Evolutionary conservation across 2,888 invertebrate species (phyloP), one percentile per base, ranked within the genome.

Genomic region (Noctua janthe): DNA sequence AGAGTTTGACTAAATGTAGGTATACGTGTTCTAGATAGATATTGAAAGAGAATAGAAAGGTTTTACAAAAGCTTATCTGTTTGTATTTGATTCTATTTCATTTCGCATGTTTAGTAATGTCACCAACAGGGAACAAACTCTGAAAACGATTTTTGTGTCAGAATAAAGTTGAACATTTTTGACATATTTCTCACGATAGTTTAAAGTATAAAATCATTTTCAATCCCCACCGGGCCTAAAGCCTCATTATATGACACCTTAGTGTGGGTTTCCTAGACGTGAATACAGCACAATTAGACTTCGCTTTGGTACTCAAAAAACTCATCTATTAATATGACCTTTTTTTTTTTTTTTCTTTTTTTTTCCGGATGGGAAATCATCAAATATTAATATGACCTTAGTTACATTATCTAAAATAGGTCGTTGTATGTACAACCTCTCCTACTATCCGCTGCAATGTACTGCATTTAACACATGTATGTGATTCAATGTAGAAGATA

Each of bases 401-500:
- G 35, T 17, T 7, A 17, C 1, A 8, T 35, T 17, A 35, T 64
- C 35, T 66, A 7, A 43, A 51, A 70, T 35, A n/a, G 20, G 20
- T 15, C 10, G 51, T 17, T 47, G 10, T 17, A 8, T 78, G 64
- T 81, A 70, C 11, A 80, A 72, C 2, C 66, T 69, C 49, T 49
- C 5, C 54, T 49, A 79, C 17, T 82, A 67, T 64, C 54, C 43
- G 56, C 49, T 64, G 64, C 72, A 70, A 71, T 82, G 82, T 77
- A 71, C 69, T 59, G 39, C 29, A 70, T 78, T 79, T 67, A 78
- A 75, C 81, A 84, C 81, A 84, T 83, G 82, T 84, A 72, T 74
- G 81, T 80, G 20, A 88, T 85, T 80, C 69, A 62, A 86, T 82
- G 76, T 81, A 79, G 80, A 81, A 83, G 78, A 82, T 47, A 39